These are phyloP conservation scores for Andrena minutula DNA, from an alignment of 2,888 invertebrate species.

Conservation along the genomic window DNA sequence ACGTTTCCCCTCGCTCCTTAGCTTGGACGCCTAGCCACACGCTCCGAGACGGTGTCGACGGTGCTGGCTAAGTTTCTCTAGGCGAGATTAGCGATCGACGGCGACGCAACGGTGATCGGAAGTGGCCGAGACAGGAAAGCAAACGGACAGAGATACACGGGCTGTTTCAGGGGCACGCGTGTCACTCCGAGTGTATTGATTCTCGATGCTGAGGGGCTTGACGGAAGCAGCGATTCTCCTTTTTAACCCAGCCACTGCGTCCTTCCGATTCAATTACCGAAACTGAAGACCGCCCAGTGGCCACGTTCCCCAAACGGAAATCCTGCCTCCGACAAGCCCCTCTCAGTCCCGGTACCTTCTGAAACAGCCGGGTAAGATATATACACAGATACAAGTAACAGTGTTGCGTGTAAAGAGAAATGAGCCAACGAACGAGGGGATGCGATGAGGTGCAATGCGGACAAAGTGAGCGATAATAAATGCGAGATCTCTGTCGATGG, in stretches of 20 bases:
- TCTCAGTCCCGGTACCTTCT: background rate
- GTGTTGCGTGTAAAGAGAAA: conserved; percentile 55
- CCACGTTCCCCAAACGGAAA: background rate
- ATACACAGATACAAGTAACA: conserved; percentile 31
- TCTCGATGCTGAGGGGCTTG: no score
- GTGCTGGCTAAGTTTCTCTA: conserved; percentile 26
- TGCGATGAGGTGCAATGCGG: conserved; percentile 71
- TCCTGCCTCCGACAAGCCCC: background rate
- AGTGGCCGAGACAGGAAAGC: conserved; percentile 53
- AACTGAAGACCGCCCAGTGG: background rate
- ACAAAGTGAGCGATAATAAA: conserved; percentile 51
- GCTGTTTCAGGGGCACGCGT: conserved; percentile 6
- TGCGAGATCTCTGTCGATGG: conserved; percentile 23
- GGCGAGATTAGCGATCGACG: conserved; percentile 28
- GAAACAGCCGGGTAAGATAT: conserved; percentile 32
- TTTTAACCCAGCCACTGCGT: no score
- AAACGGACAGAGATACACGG: conserved; percentile 49
- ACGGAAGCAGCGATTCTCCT: no score
- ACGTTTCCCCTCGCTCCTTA: conserved; percentile 73
- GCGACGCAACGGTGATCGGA: conserved; percentile 47
- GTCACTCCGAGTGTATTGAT: background rate
- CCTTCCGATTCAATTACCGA: no score
- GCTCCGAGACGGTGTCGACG: conserved; percentile 34
- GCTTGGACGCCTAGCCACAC: conserved; percentile 60
- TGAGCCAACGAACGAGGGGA: conserved; percentile 77